Conservation (phyloP, 1,140 invertebrate genomes). For the Lysiphlebus fabarum region DNA sequence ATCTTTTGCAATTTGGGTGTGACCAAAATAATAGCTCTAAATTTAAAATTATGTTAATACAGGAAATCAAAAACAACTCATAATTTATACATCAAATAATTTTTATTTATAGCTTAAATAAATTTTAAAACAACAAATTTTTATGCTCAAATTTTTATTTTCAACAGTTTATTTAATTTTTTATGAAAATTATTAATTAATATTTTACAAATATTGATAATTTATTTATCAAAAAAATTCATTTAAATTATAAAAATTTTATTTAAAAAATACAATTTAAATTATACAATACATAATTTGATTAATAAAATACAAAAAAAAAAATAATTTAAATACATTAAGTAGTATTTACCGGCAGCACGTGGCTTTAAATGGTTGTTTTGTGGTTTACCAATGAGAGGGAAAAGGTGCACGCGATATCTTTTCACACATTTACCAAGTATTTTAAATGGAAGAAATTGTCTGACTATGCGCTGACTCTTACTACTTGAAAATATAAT, state of each 20-base stretch:
- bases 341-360: constrained; percentile 42
- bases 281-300: neutral
- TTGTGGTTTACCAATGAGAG: neutral
- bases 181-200: no score
- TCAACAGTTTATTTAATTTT: no score
- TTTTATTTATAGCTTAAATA: no score
- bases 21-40: constrained; percentile 1
- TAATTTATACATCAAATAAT: no score
- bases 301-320: neutral
- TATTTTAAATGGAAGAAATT: neutral
- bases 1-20: constrained; percentile 19
- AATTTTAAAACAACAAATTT: no score
- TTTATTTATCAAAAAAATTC: no score
- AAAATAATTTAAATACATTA: neutral
- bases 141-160: no score
- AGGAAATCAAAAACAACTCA: no score
- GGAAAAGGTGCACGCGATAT: neutral
- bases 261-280: neutral
- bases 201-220: no score
- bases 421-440: no score
- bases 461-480: constrained; percentile 10
- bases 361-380: constrained; percentile 31
- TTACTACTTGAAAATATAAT: constrained; percentile 3
- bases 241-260: no score
- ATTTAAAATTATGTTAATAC: no score